Evolutionary conservation across 2,113 vertebrate genomes (phyloP).

Genomic region (Micronycteris hirsuta): DNA sequence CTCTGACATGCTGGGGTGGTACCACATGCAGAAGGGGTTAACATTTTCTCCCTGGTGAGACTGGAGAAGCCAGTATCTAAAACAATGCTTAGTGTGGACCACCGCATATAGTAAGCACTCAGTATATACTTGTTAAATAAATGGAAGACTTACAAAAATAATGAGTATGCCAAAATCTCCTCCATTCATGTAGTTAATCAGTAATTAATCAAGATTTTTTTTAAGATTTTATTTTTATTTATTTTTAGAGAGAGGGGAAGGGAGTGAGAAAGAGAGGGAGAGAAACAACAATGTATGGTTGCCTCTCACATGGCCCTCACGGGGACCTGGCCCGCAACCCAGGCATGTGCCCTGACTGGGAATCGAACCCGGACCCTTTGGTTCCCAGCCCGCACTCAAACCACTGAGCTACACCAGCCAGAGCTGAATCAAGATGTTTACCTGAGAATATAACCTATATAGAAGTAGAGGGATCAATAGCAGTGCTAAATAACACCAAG

Average conservation of each 20-base stretch:
- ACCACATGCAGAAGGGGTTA: neutral
- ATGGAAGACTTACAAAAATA: neutral
- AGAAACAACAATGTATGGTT: too few species aligned
- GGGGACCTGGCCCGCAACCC: too few species aligned
- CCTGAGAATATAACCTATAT: neutral
- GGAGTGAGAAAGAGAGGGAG: too few species aligned
- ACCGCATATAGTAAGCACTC: neutral
- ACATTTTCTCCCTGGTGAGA: neutral
- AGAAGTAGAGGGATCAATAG: neutral
- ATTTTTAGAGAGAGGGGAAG: too few species aligned
- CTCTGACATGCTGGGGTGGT: neutral
- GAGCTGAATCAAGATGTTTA: neutral
- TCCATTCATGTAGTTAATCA: neutral
- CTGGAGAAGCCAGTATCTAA: neutral
- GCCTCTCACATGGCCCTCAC: too few species aligned
- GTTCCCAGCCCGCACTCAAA: too few species aligned
- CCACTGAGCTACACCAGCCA: too few species aligned
- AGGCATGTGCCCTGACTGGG: too few species aligned
- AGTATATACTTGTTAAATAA: constrained; percentile 2
- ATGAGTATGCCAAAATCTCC: neutral
- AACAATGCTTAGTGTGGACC: neutral
- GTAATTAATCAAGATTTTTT: neutral
- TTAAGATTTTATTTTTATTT: too few species aligned
- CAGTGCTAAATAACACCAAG: neutral
- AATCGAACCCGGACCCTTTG: too few species aligned